Evolutionary conservation across 1,140 invertebrate genomes (phyloP).

Genomic region (Nilaparvata lugens): DNA sequence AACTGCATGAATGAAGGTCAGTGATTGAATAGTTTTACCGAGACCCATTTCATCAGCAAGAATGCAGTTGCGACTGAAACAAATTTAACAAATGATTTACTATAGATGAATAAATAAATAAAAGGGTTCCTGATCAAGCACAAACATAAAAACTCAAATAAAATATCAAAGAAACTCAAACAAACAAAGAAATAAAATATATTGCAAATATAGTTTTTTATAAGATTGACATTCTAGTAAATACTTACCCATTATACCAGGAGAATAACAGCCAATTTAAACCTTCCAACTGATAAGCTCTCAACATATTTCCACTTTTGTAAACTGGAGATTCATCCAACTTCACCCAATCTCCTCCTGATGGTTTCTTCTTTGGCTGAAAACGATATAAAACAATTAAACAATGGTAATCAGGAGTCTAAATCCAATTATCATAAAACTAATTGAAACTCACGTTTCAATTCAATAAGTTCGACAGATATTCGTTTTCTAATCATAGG

Average conservation of each 20-base stretch:
- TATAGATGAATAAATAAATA: background rate
- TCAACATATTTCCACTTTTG: slow-evolving; percentile 83
- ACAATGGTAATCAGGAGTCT: background rate
- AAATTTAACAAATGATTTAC: slow-evolving; percentile 13
- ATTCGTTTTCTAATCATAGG: too few species aligned
- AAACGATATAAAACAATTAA: slow-evolving; percentile 20
- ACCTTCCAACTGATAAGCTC: slow-evolving; percentile 97
- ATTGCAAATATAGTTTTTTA: too few species aligned
- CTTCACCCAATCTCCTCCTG: slow-evolving; percentile 79
- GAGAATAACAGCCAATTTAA: slow-evolving; percentile 98
- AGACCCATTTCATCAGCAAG: slow-evolving; percentile 99
- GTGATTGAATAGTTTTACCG: slow-evolving; percentile 93
- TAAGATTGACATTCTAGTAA: too few species aligned
- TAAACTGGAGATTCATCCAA: slow-evolving; percentile 86
- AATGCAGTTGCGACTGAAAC: slow-evolving; percentile 86
- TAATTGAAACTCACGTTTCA: background rate
- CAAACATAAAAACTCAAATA: background rate
- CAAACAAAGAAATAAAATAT: background rate
- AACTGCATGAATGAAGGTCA: slow-evolving; percentile 87
- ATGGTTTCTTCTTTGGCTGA: slow-evolving; percentile 74
- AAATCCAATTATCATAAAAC: background rate
- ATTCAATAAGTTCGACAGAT: background rate
- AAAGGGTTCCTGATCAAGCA: background rate
- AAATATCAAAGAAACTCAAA: background rate
- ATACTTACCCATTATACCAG: slow-evolving; percentile 80